Percentiles rank a stretch among this genome's conserved stretches.
Evolutionary conservation across 2,113 vertebrate species (phyloP).

Genomic region (Picathartes gymnocephalus): DNA sequence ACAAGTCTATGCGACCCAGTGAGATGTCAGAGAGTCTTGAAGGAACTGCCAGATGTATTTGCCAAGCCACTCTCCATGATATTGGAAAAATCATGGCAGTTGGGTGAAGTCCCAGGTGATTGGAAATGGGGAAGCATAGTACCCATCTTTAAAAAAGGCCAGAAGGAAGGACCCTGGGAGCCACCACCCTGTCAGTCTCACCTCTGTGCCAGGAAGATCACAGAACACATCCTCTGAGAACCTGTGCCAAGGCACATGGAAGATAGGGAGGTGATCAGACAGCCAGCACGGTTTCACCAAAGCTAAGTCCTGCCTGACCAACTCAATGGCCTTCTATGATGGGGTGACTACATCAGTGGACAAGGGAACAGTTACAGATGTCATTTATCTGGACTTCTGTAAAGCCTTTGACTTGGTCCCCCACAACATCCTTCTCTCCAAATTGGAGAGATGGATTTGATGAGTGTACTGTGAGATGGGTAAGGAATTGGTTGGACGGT

Average conservation of each 20-base stretch:
- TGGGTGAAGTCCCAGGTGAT: background rate
- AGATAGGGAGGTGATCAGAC: background rate
- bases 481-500: fast-evolving
- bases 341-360: background rate
- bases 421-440: background rate
- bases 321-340: background rate
- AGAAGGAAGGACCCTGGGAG: background rate
- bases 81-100: background rate
- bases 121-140: background rate
- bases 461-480: background rate
- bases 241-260: background rate
- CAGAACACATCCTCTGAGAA: background rate
- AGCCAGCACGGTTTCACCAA: background rate
- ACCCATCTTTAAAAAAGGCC: background rate
- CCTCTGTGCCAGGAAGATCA: background rate
- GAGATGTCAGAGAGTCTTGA: background rate
- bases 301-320: background rate
- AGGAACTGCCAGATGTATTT: background rate
- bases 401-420: background rate
- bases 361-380: background rate
- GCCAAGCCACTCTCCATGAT: background rate
- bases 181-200: background rate
- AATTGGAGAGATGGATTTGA: background rate
- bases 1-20: fast-evolving
- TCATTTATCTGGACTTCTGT: background rate